phyloP scores from a whole-genome alignment of 1,140 invertebrate species.

The Leucophenga varia region DNA sequence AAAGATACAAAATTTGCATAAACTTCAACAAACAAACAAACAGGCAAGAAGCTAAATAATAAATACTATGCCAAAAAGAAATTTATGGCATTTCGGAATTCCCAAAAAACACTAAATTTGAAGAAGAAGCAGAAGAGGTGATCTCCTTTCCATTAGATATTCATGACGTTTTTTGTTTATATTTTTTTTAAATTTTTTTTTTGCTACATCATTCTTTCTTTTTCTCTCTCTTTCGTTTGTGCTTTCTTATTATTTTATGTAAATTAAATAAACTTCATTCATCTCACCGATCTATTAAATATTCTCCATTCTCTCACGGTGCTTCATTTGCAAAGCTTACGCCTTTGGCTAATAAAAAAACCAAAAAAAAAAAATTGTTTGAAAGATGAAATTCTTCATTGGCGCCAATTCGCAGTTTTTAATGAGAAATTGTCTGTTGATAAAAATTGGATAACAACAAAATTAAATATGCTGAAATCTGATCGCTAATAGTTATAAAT shows the following conservation, averaged over 20 bases:
- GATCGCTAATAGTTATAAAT: no score
- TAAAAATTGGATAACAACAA: no score
- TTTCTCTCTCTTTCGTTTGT: no score
- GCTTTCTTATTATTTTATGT: neutral
- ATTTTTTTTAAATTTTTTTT: constrained; percentile 17
- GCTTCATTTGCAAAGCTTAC: neutral
- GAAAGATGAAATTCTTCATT: neutral
- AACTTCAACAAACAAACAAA: constrained; percentile 11
- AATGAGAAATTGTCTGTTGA: no score
- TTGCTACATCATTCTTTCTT: constrained; percentile 22
- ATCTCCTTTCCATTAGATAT: no score
- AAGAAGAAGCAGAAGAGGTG: no score
- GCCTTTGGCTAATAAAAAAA: neutral
- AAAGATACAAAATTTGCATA: constrained; percentile 19
- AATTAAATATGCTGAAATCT: no score
- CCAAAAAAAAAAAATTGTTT: neutral
- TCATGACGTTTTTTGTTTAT: constrained; percentile 25
- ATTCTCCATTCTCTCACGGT: no score
- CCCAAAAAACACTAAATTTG: constrained; percentile 27
- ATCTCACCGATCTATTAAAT: constrained; percentile 24
- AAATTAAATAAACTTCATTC: constrained; percentile 21
- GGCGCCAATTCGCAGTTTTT: neutral
- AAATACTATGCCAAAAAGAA: constrained; percentile 30
- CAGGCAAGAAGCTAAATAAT: no score
- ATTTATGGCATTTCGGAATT: constrained; percentile 38